A percentile compares a stretch with the other conserved stretches of the same genome.
Evolutionary conservation across 2,797 vertebrate species (phyloP).

Genomic region (Thripadectes ignobilis): DNA sequence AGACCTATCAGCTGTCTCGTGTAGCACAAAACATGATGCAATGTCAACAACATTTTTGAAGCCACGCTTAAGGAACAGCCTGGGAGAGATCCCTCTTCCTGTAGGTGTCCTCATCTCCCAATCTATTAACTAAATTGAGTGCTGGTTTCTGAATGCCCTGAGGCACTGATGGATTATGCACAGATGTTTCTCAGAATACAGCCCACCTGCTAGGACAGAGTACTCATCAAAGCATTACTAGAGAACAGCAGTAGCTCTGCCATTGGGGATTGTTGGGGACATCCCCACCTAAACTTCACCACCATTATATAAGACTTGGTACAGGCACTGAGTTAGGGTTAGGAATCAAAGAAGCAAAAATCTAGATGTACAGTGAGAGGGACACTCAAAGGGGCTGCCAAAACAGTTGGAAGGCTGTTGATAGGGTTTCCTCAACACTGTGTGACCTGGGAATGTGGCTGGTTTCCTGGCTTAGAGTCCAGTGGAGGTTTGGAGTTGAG

Average conservation of each 20-base stretch:
- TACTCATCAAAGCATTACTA: neutral
- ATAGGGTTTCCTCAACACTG: neutral
- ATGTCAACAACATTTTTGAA: neutral
- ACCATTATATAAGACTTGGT: neutral
- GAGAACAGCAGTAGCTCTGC: neutral
- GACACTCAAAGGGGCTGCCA: neutral
- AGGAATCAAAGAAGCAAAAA: neutral
- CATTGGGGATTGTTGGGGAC: neutral
- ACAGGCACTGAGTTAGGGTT: neutral
- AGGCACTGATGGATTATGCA: neutral
- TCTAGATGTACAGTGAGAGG: neutral
- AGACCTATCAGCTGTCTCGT: neutral
- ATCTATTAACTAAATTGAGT: neutral
- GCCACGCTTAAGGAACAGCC: neutral
- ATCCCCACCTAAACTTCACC: neutral
- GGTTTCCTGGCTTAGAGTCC: neutral
- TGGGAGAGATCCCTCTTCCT: neutral
- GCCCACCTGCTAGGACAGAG: neutral
- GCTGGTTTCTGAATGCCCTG: neutral
- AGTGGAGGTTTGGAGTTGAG: neutral
- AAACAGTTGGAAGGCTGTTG: neutral
- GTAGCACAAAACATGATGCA: neutral
- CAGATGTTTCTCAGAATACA: neutral
- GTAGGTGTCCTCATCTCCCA: neutral
- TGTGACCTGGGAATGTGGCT: neutral